Conservation (phyloP, 2,888 invertebrate species). For the Leptopilina myrica region DNA sequence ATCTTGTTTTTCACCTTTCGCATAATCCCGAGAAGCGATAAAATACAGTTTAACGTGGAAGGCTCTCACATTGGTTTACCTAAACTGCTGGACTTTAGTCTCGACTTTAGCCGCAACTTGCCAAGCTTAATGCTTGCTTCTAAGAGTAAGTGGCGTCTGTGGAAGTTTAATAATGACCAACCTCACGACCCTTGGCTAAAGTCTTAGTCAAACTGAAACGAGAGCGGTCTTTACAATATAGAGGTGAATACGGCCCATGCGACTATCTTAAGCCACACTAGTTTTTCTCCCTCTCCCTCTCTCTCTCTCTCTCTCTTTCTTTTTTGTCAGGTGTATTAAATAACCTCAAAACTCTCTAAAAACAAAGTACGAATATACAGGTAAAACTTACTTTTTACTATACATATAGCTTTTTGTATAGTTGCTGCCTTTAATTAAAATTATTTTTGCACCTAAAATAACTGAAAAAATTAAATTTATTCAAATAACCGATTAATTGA, state of each 20-base stretch:
- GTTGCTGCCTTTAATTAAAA: no score
- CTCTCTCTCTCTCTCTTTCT: no score
- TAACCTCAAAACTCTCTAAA: no score
- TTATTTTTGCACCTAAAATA: no score
- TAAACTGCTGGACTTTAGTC: conserved; percentile 33
- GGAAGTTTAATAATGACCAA: conserved; percentile 25
- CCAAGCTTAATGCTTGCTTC: conserved; percentile 29
- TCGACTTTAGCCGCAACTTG: conserved; percentile 31
- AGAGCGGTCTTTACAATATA: conserved; percentile 5
- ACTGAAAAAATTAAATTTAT: no score
- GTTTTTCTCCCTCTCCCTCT: background rate
- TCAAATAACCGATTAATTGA: no score
- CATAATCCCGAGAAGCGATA: conserved; percentile 22
- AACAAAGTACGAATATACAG: no score
- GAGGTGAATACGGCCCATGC: background rate
- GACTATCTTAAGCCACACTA: background rate
- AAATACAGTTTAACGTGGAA: conserved; percentile 30
- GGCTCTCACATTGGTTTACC: conserved; percentile 38
- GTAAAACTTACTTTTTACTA: no score
- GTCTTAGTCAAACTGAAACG: conserved; percentile 29
- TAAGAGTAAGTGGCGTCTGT: conserved; percentile 16
- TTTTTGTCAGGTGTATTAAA: background rate
- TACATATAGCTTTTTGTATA: no score
- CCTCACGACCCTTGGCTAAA: conserved; percentile 29
- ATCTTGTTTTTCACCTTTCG: conserved; percentile 15